A percentile compares a stretch with the other conserved stretches of the same genome.
phyloP scores from a whole-genome alignment of 2,797 vertebrate species.

The Lates japonicus region DNA sequence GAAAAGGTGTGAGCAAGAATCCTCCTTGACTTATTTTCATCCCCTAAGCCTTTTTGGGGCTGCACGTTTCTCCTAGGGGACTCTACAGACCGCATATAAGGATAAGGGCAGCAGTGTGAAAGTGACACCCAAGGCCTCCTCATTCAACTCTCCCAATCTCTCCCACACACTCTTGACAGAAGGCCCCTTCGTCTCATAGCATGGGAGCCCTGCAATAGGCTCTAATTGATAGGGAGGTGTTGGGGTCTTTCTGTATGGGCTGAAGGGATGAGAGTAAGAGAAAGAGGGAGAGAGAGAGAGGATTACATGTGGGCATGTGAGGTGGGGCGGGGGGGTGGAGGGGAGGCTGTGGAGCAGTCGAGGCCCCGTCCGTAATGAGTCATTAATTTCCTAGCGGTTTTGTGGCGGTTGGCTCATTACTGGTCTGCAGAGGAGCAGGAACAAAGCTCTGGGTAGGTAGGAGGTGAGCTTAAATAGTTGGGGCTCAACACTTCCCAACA shows the following conservation, averaged over 20 bases:
- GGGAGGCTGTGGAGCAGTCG: slow-evolving; percentile 92
- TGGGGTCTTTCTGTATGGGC: slow-evolving; percentile 94
- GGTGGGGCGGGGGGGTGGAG: slow-evolving; percentile 74
- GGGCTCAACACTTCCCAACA: slow-evolving; percentile 89
- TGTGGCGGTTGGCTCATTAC: slow-evolving; percentile 98
- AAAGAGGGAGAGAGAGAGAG: slow-evolving; percentile 70
- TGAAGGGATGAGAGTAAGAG: slow-evolving; percentile 83
- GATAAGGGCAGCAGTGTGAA: slow-evolving; percentile 85
- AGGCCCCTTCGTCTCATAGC: slow-evolving; percentile 92
- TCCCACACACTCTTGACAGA: slow-evolving; percentile 90
- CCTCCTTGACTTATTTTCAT: slow-evolving; percentile 82
- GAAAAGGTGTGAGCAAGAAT: slow-evolving; percentile 82
- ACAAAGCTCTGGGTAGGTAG: slow-evolving; percentile 96
- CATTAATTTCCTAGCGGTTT: slow-evolving; percentile 97
- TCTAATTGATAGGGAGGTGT: slow-evolving; percentile 99
- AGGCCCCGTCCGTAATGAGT: slow-evolving; percentile 95
- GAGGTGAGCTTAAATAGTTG: slow-evolving; percentile 98
- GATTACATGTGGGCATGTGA: slow-evolving; percentile 77
- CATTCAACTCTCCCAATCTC: slow-evolving; percentile 85
- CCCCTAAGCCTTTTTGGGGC: slow-evolving; percentile 74
- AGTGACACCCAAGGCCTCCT: slow-evolving; percentile 85
- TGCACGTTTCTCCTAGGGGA: slow-evolving; percentile 77
- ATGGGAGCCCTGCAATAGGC: slow-evolving; percentile 97
- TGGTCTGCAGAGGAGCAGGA: slow-evolving; percentile 93
- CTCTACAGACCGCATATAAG: slow-evolving; percentile 81